Conservation (phyloP, 1,140 invertebrate genomes). For the Drosophila kanapiae region DNA sequence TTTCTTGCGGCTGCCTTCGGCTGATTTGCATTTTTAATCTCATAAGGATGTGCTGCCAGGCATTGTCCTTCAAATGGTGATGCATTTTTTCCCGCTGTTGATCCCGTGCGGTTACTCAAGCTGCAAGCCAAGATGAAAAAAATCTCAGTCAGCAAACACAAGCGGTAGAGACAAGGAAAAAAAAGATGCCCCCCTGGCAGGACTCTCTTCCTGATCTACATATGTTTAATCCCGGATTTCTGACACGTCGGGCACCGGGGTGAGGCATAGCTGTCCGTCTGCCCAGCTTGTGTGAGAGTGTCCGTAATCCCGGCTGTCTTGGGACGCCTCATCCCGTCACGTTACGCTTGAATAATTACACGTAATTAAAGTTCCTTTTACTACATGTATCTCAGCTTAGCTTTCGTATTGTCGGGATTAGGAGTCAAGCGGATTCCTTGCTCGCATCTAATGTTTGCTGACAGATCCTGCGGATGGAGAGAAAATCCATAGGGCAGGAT, state of each 20-base stretch:
- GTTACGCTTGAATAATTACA: conserved; percentile 80
- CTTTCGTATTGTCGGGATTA: conserved; percentile 65
- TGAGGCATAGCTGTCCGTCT: conserved; percentile 41
- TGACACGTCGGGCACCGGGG: conserved; percentile 61
- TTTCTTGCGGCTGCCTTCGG: conserved; percentile 68
- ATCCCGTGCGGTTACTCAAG: conserved; percentile 56
- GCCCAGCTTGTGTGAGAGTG: conserved; percentile 31
- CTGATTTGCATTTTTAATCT: conserved; percentile 85
- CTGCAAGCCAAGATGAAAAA: conserved; percentile 63
- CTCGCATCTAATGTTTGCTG: conserved; percentile 48
- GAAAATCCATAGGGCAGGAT: conserved; percentile 4
- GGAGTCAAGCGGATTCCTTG: conserved; percentile 62
- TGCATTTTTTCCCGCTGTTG: conserved; percentile 40
- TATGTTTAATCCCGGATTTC: conserved; percentile 82
- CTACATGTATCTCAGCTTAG: conserved; percentile 49
- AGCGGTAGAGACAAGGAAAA: conserved; percentile 21
- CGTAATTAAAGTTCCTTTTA: conserved; percentile 74
- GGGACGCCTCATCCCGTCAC: conserved; percentile 49
- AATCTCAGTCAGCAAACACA: conserved; percentile 33
- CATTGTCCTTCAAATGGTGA: conserved; percentile 68
- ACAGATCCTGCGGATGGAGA: conserved; percentile 32
- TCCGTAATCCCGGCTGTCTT: conserved; percentile 46
- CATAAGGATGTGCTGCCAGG: conserved; percentile 79
- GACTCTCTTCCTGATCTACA: conserved; percentile 62
- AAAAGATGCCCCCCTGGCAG: conserved; percentile 43